Base-by-base conservation (phyloP, 2,888 invertebrate genomes). In the Podotricha telesiphe region DNA sequence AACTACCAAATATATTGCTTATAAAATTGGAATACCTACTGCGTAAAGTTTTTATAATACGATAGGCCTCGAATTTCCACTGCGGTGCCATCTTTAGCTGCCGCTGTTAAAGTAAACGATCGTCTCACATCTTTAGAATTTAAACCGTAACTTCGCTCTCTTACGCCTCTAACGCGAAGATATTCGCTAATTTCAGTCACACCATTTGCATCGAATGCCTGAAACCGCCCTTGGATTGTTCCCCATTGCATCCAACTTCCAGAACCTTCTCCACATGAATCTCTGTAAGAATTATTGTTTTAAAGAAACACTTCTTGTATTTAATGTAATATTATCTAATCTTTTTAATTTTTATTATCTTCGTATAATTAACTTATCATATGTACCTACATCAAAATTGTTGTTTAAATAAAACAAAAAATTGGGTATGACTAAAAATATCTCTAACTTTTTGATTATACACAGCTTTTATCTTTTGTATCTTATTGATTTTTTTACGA, bases 211-310 rank as follows among this genome's bases (percentile, higher is more conserved):
- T 91, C 83, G 68, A 87, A 93, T 0, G 93, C 84, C 65, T 87
- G 89, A 68, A 95, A 80, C 19, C 93, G 92, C 0, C 96, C 96
- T 73, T 94, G 90, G 19, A 95, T 78, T 0, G 92, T 87, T 5
- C 96, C 96, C 86, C 94, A 96, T 79, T 96, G 96, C 72, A 94
- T 88, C 83, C 94, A 95, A 61, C 95, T 94, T 19, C 74, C 69
- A 17, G 62, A 67, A 3, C 86, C 85, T 53, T 88, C 84, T 1
- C 85, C 84, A 65, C 86, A 81, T 74, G 85, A 84, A 53, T 81
- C 83, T 73, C 94, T 94, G 75, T 66, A 28, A 59, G 0, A 59
- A 20, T 8, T 28, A 6, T n/a, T n/a, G n/a, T n/a, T n/a, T n/a
- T n/a, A n/a, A n/a, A n/a, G n/a, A n/a, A n/a, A n/a, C n/a, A n/a